Percentiles rank a stretch among this genome's conserved stretches.
phyloP scores from a whole-genome alignment of 2,888 invertebrate genomes.

The Melangyna quadrimaculata region DNA sequence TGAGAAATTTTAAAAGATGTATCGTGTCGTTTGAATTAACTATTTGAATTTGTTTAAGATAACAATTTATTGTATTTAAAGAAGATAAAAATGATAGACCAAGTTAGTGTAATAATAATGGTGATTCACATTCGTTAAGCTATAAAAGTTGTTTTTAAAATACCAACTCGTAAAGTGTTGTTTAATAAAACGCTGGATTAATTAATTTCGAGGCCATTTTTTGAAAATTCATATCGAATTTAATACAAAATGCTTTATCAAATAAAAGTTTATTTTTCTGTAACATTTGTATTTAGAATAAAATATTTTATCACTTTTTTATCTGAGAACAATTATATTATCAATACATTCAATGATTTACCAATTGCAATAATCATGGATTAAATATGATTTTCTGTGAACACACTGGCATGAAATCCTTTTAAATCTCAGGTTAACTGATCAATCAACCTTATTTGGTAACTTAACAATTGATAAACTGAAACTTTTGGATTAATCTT shows the following conservation, averaged over 20 bases:
- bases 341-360: no score
- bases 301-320: no score
- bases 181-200: neutral
- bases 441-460: no score
- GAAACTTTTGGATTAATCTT: no score
- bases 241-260: neutral
- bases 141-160: neutral
- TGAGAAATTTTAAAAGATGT: neutral
- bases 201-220: neutral
- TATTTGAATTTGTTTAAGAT: conserved; percentile 44
- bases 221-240: neutral
- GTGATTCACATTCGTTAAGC: neutral
- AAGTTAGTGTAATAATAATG: neutral
- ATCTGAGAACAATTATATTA: no score
- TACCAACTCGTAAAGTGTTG: neutral
- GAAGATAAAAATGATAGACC: conserved; percentile 8
- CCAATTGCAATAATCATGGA: no score
- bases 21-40: conserved; percentile 34
- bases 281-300: neutral
- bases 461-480: no score
- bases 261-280: neutral
- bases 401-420: no score
- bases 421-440: no score
- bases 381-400: no score
- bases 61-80: conserved; percentile 2